phyloP scores from a whole-genome alignment of 2,888 invertebrate species.

The Spodoptera exigua region DNA sequence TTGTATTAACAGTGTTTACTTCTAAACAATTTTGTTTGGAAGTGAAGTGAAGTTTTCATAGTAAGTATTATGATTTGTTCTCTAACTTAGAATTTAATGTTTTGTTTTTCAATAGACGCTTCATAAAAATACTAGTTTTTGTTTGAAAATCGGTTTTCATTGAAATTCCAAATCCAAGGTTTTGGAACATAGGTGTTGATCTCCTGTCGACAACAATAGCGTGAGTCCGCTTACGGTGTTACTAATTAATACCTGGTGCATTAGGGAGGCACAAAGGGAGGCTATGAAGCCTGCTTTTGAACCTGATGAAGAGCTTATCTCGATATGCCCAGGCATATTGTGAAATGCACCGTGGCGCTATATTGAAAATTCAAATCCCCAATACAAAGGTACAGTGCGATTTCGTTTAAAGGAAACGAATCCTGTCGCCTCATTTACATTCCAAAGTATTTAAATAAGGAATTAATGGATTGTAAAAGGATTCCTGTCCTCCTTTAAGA shows the following conservation, averaged over 20 bases:
- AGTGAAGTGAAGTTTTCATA: too few relatives aligned
- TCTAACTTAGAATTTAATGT: too few relatives aligned
- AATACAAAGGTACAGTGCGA: constrained; percentile 12
- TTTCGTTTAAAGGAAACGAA: constrained; percentile 30
- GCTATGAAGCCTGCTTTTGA: constrained; percentile 28
- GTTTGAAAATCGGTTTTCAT: not conserved
- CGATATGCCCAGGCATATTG: constrained; percentile 6
- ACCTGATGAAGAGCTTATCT: constrained; percentile 45
- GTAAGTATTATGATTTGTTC: too few relatives aligned
- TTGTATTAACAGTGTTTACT: too few relatives aligned
- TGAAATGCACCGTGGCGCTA: constrained; percentile 9
- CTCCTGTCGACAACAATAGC: constrained; percentile 21
- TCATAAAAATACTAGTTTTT: too few relatives aligned
- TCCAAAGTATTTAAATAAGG: constrained; percentile 29
- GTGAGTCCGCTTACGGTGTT: constrained; percentile 14
- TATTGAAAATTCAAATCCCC: constrained; percentile 27
- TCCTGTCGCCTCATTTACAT: constrained; percentile 26
- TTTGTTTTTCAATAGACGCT: too few relatives aligned
- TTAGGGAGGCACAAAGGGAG: constrained; percentile 43
- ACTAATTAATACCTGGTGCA: constrained; percentile 43
- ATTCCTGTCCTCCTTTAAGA: not conserved
- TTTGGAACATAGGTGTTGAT: constrained; percentile 20
- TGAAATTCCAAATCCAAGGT: not conserved
- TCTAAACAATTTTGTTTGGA: too few relatives aligned
- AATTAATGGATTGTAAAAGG: constrained; percentile 29